Evolutionary conservation across 2,797 vertebrate species (phyloP).

Genomic region (Mormyrus hasselquistii): DNA sequence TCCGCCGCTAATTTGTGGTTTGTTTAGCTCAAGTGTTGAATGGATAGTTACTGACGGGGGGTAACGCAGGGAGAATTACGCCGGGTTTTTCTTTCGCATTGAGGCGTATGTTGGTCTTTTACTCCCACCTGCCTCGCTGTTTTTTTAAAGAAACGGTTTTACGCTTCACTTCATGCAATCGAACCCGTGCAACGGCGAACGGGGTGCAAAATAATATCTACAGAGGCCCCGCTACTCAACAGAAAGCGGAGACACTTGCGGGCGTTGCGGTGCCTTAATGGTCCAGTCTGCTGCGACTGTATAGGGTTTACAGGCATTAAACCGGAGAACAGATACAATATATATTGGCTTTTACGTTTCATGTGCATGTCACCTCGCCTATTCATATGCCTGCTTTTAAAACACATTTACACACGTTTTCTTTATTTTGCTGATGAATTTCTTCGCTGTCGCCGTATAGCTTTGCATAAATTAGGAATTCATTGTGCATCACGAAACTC

Average conservation of each 20-base stretch:
- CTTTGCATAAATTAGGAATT: slow-evolving; percentile 26
- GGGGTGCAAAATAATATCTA: not conserved
- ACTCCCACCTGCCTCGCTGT: not conserved
- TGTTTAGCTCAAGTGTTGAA: not conserved
- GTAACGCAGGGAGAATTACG: not conserved
- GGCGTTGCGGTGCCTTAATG: not conserved
- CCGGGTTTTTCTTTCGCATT: not conserved
- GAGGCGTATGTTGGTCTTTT: not conserved
- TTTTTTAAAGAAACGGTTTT: not conserved
- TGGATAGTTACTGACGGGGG: not conserved
- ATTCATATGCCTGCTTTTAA: not conserved
- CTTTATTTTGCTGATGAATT: not conserved
- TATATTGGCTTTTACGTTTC: not conserved
- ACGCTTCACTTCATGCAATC: not conserved
- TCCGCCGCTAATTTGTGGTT: not conserved
- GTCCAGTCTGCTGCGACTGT: not conserved
- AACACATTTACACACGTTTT: not conserved
- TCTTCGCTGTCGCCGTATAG: slow-evolving; percentile 12
- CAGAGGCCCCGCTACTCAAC: not conserved
- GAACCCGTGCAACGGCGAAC: not conserved
- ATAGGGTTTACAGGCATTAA: not conserved
- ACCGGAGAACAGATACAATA: not conserved
- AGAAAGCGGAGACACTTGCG: not conserved
- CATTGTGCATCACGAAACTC: slow-evolving; percentile 24
- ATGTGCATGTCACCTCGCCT: not conserved